Evolutionary conservation across 2,888 invertebrate genomes (phyloP), one percentile per base, ranked within the genome.

Genomic region (Atherix ibis): DNA sequence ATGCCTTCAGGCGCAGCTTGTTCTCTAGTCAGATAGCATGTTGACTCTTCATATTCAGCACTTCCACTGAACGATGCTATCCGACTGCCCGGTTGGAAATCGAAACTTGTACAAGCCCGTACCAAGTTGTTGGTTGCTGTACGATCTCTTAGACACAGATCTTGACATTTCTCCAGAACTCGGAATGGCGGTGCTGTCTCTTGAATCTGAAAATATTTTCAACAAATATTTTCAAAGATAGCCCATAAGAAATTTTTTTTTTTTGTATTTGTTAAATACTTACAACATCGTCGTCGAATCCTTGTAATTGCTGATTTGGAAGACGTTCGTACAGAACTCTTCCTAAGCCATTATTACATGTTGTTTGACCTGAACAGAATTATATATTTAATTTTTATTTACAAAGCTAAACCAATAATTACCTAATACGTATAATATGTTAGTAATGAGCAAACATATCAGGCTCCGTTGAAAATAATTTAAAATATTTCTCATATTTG

Each of bases 311-410:
- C 50, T 85, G 83, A 56, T 88, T 87, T 25, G 88, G 85, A 48
- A 89, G 62, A 50, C 87, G 69, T 62, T 89, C 88, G 54, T 87
- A 89, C 63, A 85, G 79, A 22, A 88, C 76, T 53, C 84, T 70
- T 26, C 89, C 89, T 54, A 82, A 71, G 36, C 88, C 88, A 54
- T 85, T 81, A 55, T 88, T 88, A 60, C 89, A 89, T 39, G 84
- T 83, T 43, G 84, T 87, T 73, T 88, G 88, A 52, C 56, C 60
- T 60, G 41, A 19, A 31, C n/a, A 30, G 32, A 22, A 27, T 18
- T 24, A 17, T 26, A n/a, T 13, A 10, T 10, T 6, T 29, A 27
- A 9, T 18, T 10, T 15, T 29, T 14, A 16, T 28, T 24, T 13
- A 16, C 16, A 12, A 14, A 18, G 17, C 8, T 32, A 22, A 22